phyloP scores from a whole-genome alignment of 2,888 invertebrate species.

The Hylaea fasciaria region DNA sequence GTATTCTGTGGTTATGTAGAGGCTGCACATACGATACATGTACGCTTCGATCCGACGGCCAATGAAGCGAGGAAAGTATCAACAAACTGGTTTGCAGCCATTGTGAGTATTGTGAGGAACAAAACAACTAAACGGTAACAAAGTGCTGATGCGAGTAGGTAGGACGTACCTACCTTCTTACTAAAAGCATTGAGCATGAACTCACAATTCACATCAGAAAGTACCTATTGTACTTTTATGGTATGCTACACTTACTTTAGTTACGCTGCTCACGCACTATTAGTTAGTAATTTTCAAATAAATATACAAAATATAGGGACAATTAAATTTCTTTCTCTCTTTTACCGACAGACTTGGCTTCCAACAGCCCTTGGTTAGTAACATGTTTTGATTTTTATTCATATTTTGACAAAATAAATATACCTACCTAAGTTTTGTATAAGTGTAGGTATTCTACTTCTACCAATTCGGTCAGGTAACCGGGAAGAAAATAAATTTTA shows the following conservation, averaged over 20 bases:
- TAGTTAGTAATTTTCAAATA: no score
- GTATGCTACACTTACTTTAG: no score
- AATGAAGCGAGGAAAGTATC: constrained; percentile 52
- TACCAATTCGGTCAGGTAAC: no score
- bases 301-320: no score
- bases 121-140: constrained; percentile 47
- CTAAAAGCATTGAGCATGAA: constrained; percentile 7
- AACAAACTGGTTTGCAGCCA: constrained; percentile 65
- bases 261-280: no score
- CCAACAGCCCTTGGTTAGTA: no score
- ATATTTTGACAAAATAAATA: no score
- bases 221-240: background rate
- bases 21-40: constrained; percentile 12
- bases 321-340: no score
- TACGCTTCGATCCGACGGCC: constrained; percentile 31
- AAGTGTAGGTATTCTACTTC: no score
- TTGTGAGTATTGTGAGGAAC: constrained; percentile 44
- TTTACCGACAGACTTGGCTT: no score
- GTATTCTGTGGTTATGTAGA: constrained; percentile 1
- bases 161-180: constrained; percentile 22
- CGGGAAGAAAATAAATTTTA: background rate
- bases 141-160: constrained; percentile 43
- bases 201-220: background rate
- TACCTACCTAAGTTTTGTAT: no score
- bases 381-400: no score